A percentile compares a stretch with the other conserved stretches of the same genome.
These are phyloP conservation scores for Gasterosteus aculeatus DNA, from an alignment of 2,113 vertebrate species.

Conservation along the genomic window DNA sequence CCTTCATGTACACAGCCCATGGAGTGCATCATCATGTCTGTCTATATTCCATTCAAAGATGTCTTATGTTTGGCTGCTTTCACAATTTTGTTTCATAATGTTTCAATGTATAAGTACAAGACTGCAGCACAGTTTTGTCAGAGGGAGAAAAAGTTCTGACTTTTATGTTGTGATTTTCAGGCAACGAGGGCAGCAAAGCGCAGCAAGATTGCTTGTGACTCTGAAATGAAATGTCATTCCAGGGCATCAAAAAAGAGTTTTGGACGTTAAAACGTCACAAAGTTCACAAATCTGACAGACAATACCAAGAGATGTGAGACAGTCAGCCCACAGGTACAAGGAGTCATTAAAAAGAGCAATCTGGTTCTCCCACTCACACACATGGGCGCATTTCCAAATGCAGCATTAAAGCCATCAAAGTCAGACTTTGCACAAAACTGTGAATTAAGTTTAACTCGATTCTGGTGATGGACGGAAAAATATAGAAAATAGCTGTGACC, in stretches of 20 bases:
- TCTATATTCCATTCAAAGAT: constrained; percentile 1
- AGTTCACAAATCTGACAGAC: constrained; percentile 31
- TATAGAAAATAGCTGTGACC: background rate
- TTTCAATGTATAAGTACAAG: constrained; percentile 39
- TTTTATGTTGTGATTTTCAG: constrained; percentile 44
- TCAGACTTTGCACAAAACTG: constrained; percentile 40
- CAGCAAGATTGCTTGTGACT: constrained; percentile 51
- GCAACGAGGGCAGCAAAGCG: constrained; percentile 39
- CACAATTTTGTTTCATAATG: constrained; percentile 5
- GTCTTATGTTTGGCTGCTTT: constrained; percentile 1
- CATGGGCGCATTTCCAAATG: constrained; percentile 20
- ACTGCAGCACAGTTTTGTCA: constrained; percentile 7
- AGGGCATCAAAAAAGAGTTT: constrained; percentile 40
- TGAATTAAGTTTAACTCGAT: constrained; percentile 42
- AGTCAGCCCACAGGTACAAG: constrained; percentile 51
- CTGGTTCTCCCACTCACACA: constrained; percentile 17
- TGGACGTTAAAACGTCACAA: constrained; percentile 19
- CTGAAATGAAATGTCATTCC: constrained; percentile 70
- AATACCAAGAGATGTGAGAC: constrained; percentile 42
- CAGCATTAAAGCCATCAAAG: constrained; percentile 47
- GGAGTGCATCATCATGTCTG: background rate
- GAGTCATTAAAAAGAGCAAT: constrained; percentile 68
- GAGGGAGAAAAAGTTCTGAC: constrained; percentile 25
- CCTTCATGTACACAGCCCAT: background rate
- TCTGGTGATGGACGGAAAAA: constrained; percentile 13